Evolutionary conservation across 2,888 invertebrate genomes (phyloP), one percentile per base, ranked within the genome.

Genomic region (Hyles lineata): DNA sequence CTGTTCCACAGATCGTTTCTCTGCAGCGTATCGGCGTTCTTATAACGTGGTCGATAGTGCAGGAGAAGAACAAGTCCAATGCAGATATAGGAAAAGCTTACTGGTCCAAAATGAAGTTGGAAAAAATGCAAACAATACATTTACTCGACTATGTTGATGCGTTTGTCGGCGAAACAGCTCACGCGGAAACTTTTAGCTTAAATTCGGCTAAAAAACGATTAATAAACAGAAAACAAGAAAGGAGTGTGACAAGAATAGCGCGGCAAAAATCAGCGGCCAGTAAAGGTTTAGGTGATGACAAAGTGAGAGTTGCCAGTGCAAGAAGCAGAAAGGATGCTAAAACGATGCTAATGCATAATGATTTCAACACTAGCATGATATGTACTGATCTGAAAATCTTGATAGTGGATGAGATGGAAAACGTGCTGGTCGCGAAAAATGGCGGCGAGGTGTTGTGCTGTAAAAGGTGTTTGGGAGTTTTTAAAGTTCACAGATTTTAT

Each of bases 361-460:
- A 78, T 77, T 73, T 76, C 19, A 82, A 84, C 75, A 83, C 78
- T 75, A 89, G 88, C 0, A 72, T 92, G 0, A 77, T 90, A 19
- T 94, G 93, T 76, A 81, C 78, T 50, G 90, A 91, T 83, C 87
- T 94, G 74, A 92, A 91, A 85, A 84, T 93, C 23, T 81, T 91
- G 74, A 82, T 79, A 58, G 76, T 86, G 63, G 81, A 87, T 69
- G 85, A 85, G 76, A 76, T 78, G 2, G 88, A 91, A 78, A 80
- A 83, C 77, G 91, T 87, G 86, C 87, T 94, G 76, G 81, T 93
- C 23, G 92, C 89, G 0, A 92, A 89, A 77, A 92, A 92, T 76
- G 83, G 85, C 71, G 94, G 94, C 0, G 92, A 93, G 78, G 92
- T 93, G 0, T 74, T 93, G 29, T 87, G 87, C 67, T 93, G 91